Base-by-base conservation (phyloP, 2,113 vertebrate species). In the Helogale parvula region DNA sequence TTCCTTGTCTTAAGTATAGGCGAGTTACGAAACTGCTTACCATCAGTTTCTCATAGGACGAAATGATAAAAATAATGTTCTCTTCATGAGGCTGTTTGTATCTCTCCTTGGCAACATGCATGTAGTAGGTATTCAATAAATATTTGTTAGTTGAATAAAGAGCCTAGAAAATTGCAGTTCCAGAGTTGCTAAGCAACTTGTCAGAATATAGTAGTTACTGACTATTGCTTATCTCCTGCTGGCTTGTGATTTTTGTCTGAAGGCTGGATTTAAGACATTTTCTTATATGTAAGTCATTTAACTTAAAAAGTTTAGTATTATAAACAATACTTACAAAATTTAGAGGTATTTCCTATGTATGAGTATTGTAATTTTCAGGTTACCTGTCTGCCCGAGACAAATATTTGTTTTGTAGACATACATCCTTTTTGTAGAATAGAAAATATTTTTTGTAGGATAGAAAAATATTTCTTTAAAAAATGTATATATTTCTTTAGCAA, bases 171-270 rank as follows among this genome's bases (percentile, higher is more conserved):
- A 45, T 50, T 93, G 65, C 50, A 88, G 10, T 84, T 89, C 54
- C 29, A 83, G 27, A 88, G 97, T 98, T 98, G 98, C 97, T 97
- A 96, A 97, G 97, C 98, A 98, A 96, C 97, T 97, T 94, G 27
- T n/a, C 47, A 84, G 87, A 94, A 68, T 83, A 65, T 68, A 81
- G 88, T 95, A 83, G 63, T 96, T 92, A 80, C 90, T 96, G 79
- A 87, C 83, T 93, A 15, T 96, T 93, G 82, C 79, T 94, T 69
- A 74, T 93, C 47, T 95, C 88, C 68, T 45, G 65, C 93, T 93
- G 47, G 15, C 65, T 96, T 98, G 69, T 87, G 74, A 89, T 92
- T 95, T 65, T 89, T 92, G 1, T 83, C 65, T 96, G 57, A 95
- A 90, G 77, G 21, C 52, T 96, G 80, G 25, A 84, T 96, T 87